These are phyloP conservation scores for Chloroceryle aenea DNA, from an alignment of 2,113 vertebrate genomes.

Conservation along the genomic window DNA sequence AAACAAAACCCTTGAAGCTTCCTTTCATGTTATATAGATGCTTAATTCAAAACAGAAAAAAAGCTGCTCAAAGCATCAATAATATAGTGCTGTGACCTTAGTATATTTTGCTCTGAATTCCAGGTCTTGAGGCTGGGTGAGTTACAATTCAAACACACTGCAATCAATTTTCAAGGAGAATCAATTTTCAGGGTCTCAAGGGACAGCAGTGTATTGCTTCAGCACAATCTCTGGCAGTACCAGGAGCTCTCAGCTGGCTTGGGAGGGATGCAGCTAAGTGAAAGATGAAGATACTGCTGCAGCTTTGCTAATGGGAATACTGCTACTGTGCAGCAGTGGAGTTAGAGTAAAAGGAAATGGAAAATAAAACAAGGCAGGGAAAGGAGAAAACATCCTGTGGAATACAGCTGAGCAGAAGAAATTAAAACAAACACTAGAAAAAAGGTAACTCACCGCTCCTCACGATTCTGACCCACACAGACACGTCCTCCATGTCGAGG, in stretches of 20 bases:
- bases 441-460: constrained; percentile 84
- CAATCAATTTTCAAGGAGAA: constrained; percentile 3
- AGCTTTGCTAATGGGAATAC: not conserved
- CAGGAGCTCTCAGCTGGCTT: not conserved
- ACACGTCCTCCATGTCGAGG: constrained; percentile 93
- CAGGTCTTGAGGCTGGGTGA: not conserved
- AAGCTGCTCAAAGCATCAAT: not conserved
- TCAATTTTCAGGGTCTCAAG: constrained; percentile 9
- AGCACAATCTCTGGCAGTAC: not conserved
- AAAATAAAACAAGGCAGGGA: not conserved
- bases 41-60: not conserved
- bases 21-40: not conserved
- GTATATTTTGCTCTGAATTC: not conserved
- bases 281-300: not conserved
- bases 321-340: not conserved
- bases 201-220: not conserved
- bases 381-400: not conserved
- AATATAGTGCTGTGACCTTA: not conserved
- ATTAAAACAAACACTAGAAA: not conserved
- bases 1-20: not conserved
- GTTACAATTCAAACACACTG: not conserved
- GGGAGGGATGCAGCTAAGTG: not conserved
- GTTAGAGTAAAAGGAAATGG: not conserved
- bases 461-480: constrained; percentile 96
- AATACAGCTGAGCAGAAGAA: not conserved